Evolutionary conservation across 2,797 vertebrate genomes (phyloP).

Genomic region (Orestias chungarensis): DNA sequence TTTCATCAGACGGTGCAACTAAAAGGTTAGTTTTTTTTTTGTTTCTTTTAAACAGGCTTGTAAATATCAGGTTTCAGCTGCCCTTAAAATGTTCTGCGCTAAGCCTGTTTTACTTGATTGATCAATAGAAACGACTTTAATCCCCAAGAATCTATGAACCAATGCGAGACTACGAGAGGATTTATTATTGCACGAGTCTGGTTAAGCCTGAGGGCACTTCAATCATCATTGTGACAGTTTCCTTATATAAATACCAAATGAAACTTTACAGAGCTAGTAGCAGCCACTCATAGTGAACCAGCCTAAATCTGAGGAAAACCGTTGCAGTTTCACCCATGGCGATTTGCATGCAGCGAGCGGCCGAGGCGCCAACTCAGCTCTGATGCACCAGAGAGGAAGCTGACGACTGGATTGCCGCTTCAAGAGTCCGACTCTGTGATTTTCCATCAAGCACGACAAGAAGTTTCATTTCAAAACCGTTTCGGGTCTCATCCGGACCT

Average conservation of each 20-base stretch:
- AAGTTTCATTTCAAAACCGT: slow-evolving; percentile 43
- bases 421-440: slow-evolving; percentile 31
- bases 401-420: slow-evolving; percentile 25
- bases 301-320: slow-evolving; percentile 2
- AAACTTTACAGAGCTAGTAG: background rate
- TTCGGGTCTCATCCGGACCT: slow-evolving; percentile 36
- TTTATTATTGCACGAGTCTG: background rate
- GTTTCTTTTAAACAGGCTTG: background rate
- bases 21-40: background rate
- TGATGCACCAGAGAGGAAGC: background rate
- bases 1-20: background rate
- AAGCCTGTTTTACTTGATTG: slow-evolving; percentile 35
- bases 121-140: slow-evolving; percentile 5
- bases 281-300: background rate
- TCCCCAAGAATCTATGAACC: background rate
- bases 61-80: background rate
- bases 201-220: background rate
- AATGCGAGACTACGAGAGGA: background rate
- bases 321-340: slow-evolving; percentile 9
- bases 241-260: too few relatives aligned
- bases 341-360: slow-evolving; percentile 14
- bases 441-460: slow-evolving; percentile 41
- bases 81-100: background rate
- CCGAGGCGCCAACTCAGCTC: background rate
- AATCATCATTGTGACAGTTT: background rate